Conservation (phyloP, 2,113 vertebrate genomes). For the Telmatochromis sp. region DNA sequence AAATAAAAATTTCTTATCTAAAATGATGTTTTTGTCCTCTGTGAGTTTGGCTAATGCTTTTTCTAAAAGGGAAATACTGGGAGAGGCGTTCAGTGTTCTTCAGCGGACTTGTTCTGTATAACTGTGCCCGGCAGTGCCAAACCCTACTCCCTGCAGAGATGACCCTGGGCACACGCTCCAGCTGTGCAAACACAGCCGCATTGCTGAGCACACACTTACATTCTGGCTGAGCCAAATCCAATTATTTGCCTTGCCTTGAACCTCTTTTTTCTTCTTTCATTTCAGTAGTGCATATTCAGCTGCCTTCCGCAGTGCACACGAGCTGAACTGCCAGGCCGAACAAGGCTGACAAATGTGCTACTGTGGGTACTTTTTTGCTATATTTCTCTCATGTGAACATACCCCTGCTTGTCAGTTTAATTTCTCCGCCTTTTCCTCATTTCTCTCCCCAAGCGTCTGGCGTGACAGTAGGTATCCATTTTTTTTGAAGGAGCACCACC, state of each 20-base stretch:
- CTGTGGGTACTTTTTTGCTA: background rate
- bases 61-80: background rate
- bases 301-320: background rate
- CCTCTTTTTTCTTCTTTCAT: conserved; percentile 22
- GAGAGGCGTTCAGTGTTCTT: conserved; percentile 8
- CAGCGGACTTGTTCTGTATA: conserved; percentile 4
- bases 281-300: conserved; percentile 45
- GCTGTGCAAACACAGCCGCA: conserved; percentile 64
- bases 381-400: background rate
- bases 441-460: background rate
- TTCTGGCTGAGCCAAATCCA: conserved; percentile 55
- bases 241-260: conserved; percentile 55
- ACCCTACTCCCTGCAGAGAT: conserved; percentile 56
- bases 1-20: background rate
- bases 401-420: conserved; percentile 17
- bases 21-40: background rate
- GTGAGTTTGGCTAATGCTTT: background rate
- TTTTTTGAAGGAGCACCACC: conserved; percentile 26
- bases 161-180: conserved; percentile 56
- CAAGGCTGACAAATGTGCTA: conserved; percentile 27
- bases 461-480: conserved; percentile 27
- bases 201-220: conserved; percentile 45
- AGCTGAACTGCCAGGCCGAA: conserved; percentile 14
- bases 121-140: conserved; percentile 50
- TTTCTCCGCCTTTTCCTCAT: conserved; percentile 1